Percentiles rank a stretch among this genome's conserved stretches.
Evolutionary conservation across 2,113 vertebrate species (phyloP).

Genomic region (Triplophysa dalaica): DNA sequence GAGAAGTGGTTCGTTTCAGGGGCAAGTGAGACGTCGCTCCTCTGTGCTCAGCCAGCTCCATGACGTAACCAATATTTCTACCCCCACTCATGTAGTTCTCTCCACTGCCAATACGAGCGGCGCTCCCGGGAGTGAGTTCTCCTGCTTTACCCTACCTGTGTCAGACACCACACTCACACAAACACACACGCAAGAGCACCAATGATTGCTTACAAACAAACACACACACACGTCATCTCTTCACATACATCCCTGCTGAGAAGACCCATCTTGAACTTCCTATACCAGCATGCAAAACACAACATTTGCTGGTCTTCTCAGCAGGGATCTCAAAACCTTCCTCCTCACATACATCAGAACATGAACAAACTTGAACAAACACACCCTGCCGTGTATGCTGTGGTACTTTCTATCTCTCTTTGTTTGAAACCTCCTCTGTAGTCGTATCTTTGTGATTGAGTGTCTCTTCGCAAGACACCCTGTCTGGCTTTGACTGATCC

Average conservation of each 20-base stretch:
- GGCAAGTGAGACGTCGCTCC: constrained; percentile 86
- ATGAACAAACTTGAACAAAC: constrained; percentile 13
- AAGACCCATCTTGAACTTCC: no score
- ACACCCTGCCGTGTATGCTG: constrained; percentile 69
- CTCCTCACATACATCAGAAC: constrained; percentile 37
- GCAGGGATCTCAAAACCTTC: neutral
- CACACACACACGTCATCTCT: constrained; percentile 16
- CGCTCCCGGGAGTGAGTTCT: constrained; percentile 90
- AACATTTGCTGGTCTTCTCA: neutral
- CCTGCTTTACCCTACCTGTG: constrained; percentile 66
- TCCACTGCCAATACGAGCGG: constrained; percentile 88
- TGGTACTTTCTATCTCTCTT: constrained; percentile 65
- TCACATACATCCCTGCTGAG: no score
- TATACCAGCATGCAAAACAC: no score
- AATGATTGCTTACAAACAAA: constrained; percentile 28
- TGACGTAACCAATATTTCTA: constrained; percentile 96
- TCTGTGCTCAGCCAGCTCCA: constrained; percentile 94
- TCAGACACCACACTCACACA: constrained; percentile 51
- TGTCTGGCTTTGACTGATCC: constrained; percentile 46
- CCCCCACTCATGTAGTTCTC: constrained; percentile 93
- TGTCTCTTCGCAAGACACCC: constrained; percentile 49
- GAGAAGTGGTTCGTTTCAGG: constrained; percentile 96
- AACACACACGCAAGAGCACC: constrained; percentile 39
- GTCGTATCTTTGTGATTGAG: constrained; percentile 46
- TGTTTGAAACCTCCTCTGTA: constrained; percentile 52